Base-by-base conservation (phyloP, 1,140 invertebrate genomes). In the Frieseomelitta varia region DNA sequence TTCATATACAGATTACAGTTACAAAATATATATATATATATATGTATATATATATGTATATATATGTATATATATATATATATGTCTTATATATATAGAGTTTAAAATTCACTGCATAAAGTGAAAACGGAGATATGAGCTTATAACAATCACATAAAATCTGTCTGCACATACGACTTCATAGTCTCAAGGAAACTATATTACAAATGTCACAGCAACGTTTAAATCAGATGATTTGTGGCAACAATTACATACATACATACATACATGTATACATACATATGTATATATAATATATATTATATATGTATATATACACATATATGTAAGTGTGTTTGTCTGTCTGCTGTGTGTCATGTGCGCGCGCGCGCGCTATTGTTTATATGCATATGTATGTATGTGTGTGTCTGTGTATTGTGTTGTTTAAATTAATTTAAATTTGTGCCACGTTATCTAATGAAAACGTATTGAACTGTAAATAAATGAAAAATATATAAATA, bases 1-100 rank as follows among this genome's bases (percentile, higher is more conserved):
- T 91, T 92, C 92, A 94, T 94, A 93, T 94, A 94, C 91, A 94
- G 91, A 91, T 93, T 92, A 94, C 92, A 93, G 91, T 93, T 94
- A 94, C 92, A 94, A 88, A 76, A 81, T 81, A 79, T 76, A 81
- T 79, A 76, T 80, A 71, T 56, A 55, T 75, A 19, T 89, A 81
- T n/a, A n/a, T n/a, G n/a, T n/a, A n/a, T n/a, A n/a, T n/a, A n/a
- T n/a, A n/a, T n/a, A n/a, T n/a, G n/a, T n/a, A n/a, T n/a, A n/a
- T n/a, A n/a, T n/a, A n/a, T n/a, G n/a, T 79, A 76, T 79, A 71
- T 56, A 55, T 75, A 19, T 89, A 90, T 58, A 58, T 79, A 72
- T 58, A 56, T 75, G n/a, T 75, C 81, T 86, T 89, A 89, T 91
- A 89, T 88, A 84, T 90, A 88, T 92, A 90, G 88, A 92, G 88